Conservation (phyloP, 30 jellyfish, hydroid and myxozoan species). For the Aurelia sp. region DNA sequence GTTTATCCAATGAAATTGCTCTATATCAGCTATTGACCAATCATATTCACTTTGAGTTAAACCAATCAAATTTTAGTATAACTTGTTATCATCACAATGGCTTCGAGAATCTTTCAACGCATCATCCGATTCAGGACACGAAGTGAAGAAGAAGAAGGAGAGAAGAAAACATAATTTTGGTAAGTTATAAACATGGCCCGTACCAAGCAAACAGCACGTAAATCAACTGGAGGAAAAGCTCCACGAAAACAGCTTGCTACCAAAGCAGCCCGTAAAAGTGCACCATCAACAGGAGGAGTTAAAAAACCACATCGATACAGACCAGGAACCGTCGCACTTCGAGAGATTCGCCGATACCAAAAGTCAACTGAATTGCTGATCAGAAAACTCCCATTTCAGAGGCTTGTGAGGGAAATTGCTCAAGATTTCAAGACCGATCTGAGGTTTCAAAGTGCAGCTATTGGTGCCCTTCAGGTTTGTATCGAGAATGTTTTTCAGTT, state of each 20-base stretch:
- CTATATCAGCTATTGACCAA: constrained; percentile 20
- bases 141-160: background rate
- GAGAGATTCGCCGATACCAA: constrained; percentile 99
- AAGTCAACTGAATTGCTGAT: constrained; percentile 97
- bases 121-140: background rate
- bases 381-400: constrained; percentile 96
- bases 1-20: constrained; percentile 20
- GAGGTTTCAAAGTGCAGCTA: constrained; percentile 99
- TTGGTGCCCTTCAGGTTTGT: constrained; percentile 94
- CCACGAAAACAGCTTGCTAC: constrained; percentile 99
- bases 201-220: constrained; percentile 99
- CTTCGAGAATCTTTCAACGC: constrained; percentile 1
- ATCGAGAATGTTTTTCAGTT: no score
- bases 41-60: background rate
- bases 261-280: constrained; percentile 98
- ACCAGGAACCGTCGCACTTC: constrained; percentile 99
- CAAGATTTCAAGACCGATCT: constrained; percentile 98
- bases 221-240: constrained; percentile 99
- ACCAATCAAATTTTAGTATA: constrained; percentile 34
- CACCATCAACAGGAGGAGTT: constrained; percentile 99
- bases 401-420: constrained; percentile 99
- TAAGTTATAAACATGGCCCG: constrained; percentile 87
- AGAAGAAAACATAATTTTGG: background rate
- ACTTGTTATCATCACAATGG: constrained; percentile 27
- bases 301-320: constrained; percentile 99